These are phyloP conservation scores for Limnephilus auricula DNA, from an alignment of 2,888 invertebrate species.

Conservation along the genomic window DNA sequence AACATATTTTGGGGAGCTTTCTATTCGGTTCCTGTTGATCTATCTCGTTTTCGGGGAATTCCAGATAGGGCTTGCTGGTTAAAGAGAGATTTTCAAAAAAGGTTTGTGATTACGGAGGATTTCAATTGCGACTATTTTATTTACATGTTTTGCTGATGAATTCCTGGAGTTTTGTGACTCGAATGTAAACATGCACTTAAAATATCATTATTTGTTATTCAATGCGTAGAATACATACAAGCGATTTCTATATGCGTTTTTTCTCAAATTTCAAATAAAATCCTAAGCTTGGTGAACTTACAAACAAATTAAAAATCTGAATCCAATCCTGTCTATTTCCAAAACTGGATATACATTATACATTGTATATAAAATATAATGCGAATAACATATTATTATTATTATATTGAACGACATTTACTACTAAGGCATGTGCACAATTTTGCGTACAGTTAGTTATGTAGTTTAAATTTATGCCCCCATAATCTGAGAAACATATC, in stretches of 20 bases:
- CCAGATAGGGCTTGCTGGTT: no score
- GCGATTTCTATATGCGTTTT: no score
- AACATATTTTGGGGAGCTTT: not conserved
- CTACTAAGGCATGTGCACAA: not conserved
- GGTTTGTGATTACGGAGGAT: no score
- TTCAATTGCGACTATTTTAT: not conserved
- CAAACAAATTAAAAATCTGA: no score
- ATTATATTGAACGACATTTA: not conserved
- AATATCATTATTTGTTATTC: no score
- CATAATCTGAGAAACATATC: not conserved
- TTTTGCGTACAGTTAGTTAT: not conserved
- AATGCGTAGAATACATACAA: no score
- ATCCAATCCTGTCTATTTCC: not conserved
- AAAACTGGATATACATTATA: no score
- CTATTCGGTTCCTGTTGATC: not conserved
- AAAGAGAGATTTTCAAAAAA: no score
- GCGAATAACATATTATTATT: not conserved
- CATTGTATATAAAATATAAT: no score
- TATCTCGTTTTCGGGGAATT: not conserved
- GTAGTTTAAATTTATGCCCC: not conserved
- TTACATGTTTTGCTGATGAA: not conserved
- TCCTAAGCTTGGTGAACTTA: no score
- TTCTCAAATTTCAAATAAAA: no score
- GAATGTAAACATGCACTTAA: no score
- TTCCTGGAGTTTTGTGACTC: not conserved